Conservation (phyloP, 2,797 vertebrate species). For the Neosilurus mollespiculum region DNA sequence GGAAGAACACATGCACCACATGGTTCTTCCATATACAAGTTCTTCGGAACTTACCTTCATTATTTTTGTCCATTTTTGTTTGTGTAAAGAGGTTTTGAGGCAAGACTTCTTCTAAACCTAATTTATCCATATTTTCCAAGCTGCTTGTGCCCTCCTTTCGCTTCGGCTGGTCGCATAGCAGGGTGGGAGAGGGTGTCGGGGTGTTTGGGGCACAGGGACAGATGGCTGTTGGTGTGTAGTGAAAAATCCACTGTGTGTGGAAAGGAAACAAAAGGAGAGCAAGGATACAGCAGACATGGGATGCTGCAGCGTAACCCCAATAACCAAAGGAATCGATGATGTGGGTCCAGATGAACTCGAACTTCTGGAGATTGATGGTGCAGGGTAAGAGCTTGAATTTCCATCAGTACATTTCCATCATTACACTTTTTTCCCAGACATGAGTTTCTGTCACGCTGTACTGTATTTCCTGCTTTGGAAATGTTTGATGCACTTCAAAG, state of each 20-base stretch:
- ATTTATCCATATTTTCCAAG: neutral
- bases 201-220: conserved; percentile 62
- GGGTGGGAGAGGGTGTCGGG: conserved; percentile 54
- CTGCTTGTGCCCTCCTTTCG: conserved; percentile 48
- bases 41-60: conserved; percentile 13
- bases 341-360: conserved; percentile 80
- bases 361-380: conserved; percentile 71
- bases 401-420: neutral
- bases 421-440: neutral
- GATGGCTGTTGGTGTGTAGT: conserved; percentile 70
- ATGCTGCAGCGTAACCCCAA: conserved; percentile 81
- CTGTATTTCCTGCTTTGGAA: conserved; percentile 39
- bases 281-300: conserved; percentile 69
- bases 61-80: neutral
- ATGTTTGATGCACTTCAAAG: conserved; percentile 26
- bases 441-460: neutral
- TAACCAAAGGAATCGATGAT: conserved; percentile 72
- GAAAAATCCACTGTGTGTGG: conserved; percentile 46
- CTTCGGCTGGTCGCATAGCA: conserved; percentile 55
- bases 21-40: conserved; percentile 30
- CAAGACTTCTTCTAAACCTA: neutral
- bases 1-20: conserved; percentile 68
- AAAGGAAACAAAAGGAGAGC: conserved; percentile 46
- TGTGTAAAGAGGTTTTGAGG: neutral
- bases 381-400: conserved; percentile 69